phyloP scores from a whole-genome alignment of 92 coral and sea anemone species.

The Actinostola sp. region DNA sequence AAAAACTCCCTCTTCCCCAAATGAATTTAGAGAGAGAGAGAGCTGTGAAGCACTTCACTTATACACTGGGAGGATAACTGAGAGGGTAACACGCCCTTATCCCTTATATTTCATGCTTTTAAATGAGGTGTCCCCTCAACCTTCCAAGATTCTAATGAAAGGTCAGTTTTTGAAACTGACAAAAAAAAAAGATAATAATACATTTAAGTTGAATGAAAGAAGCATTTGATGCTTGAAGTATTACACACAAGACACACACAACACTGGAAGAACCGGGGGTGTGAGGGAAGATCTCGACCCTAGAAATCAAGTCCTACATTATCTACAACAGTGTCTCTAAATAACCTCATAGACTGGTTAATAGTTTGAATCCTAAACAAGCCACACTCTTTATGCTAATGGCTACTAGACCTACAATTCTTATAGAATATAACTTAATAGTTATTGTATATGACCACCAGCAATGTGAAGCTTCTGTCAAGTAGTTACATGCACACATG shows the following conservation, averaged over 20 bases:
- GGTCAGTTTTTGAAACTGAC: slow-evolving; percentile 93
- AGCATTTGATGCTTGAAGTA: slow-evolving; percentile 63
- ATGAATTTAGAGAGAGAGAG: too few relatives aligned
- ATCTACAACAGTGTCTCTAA: slow-evolving; percentile 33
- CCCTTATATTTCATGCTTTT: too few relatives aligned
- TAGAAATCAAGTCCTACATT: slow-evolving; percentile 63
- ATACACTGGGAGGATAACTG: too few relatives aligned
- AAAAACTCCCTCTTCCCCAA: too few relatives aligned
- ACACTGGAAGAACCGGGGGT: slow-evolving; percentile 68
- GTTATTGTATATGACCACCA: too few relatives aligned
- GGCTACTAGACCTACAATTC: too few relatives aligned
- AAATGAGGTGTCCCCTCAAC: neutral
- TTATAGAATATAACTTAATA: too few relatives aligned
- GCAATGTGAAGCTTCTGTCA: too few relatives aligned
- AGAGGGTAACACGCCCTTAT: too few relatives aligned
- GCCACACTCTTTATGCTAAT: neutral
- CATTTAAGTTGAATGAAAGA: slow-evolving; percentile 18
- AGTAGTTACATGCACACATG: neutral
- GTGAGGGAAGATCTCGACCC: slow-evolving; percentile 79
- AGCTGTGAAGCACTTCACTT: too few relatives aligned
- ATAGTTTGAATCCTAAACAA: neutral
- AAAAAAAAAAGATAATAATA: slow-evolving; percentile 31
- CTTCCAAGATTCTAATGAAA: slow-evolving; percentile 7
- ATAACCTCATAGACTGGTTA: slow-evolving; percentile 14
- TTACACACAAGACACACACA: slow-evolving; percentile 43